Conservation (phyloP, 2,797 vertebrate species). For the Cebuella pygmaea region DNA sequence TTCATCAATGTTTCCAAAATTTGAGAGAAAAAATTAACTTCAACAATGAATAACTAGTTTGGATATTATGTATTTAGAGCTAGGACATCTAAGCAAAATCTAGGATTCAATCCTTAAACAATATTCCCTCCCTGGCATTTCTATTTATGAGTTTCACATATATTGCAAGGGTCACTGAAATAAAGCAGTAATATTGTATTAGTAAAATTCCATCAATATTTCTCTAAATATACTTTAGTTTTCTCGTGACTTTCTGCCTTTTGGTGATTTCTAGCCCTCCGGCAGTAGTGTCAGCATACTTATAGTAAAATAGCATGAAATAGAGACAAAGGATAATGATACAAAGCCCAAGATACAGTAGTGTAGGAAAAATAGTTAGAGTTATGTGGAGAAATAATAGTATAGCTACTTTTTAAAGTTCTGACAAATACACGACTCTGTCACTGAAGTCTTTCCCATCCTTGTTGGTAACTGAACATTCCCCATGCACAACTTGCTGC, state of each 20-base stretch:
- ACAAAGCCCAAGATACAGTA: neutral
- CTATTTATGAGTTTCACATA: neutral
- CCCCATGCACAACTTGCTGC: neutral
- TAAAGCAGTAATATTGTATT: neutral
- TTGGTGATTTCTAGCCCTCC: neutral
- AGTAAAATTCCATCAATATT: neutral
- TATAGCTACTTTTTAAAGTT: neutral
- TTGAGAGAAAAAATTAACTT: neutral
- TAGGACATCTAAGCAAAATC: neutral
- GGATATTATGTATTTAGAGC: neutral
- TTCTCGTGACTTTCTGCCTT: neutral
- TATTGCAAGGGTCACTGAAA: neutral
- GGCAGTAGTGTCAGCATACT: neutral
- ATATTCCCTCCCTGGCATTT: neutral
- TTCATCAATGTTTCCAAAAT: neutral
- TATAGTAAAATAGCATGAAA: neutral
- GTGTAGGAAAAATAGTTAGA: neutral
- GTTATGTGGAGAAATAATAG: neutral
- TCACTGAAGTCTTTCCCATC: neutral
- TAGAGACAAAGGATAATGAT: neutral
- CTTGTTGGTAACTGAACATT: neutral
- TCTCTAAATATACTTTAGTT: neutral
- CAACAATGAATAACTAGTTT: neutral
- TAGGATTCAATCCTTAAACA: neutral
- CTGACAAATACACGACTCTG: neutral